phyloP scores from a whole-genome alignment of 2,113 vertebrate genomes.

The Columba livia region DNA sequence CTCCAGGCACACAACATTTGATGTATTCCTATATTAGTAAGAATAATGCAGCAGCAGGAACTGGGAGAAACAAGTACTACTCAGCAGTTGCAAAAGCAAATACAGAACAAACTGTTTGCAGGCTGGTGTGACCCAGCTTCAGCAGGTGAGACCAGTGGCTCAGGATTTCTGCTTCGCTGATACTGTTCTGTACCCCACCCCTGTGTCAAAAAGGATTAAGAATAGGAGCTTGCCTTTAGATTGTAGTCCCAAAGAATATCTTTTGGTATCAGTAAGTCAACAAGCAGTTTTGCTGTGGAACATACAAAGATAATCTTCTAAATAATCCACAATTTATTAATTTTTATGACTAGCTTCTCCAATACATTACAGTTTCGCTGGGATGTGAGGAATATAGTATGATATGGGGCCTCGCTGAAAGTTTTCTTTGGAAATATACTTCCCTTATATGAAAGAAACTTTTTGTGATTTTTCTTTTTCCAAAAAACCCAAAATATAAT shows the following conservation, averaged over 20 bases:
- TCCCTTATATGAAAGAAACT: neutral
- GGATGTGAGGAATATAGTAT: neutral
- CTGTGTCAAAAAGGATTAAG: conserved; percentile 3
- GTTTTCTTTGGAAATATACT: neutral
- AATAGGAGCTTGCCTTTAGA: neutral
- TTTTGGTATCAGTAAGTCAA: neutral
- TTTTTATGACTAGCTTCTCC: neutral
- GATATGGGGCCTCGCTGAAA: neutral
- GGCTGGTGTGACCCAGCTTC: neutral
- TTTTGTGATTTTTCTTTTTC: neutral
- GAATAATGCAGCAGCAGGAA: neutral
- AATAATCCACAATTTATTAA: neutral
- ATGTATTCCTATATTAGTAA: neutral
- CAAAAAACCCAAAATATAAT: neutral
- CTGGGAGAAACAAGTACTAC: neutral
- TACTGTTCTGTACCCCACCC: neutral
- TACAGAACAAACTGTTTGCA: neutral
- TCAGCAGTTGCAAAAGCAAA: neutral
- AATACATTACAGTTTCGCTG: neutral
- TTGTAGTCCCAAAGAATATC: neutral
- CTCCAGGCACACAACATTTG: neutral
- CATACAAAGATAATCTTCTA: no score
- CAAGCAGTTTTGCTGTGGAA: neutral
- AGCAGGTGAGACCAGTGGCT: neutral
- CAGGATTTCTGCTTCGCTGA: neutral